These are phyloP conservation scores for Brachystomella parvula DNA, from an alignment of 1,140 invertebrate genomes.

Conservation along the genomic window DNA sequence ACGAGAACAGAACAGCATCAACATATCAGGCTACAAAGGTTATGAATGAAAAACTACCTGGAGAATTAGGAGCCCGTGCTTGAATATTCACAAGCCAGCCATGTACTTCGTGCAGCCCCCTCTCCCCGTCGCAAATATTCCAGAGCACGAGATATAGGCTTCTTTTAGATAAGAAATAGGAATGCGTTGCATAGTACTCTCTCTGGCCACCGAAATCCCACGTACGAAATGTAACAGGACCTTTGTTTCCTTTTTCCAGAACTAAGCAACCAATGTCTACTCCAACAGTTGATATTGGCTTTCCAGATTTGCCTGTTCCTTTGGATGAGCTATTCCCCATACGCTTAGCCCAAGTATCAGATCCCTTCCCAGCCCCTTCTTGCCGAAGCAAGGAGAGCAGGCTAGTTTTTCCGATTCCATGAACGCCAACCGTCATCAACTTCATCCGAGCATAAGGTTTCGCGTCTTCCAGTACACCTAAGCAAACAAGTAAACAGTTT, in stretches of 20 bases:
- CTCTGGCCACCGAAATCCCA: constrained; percentile 99
- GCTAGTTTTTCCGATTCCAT: constrained; percentile 87
- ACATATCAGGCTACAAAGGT: not conserved
- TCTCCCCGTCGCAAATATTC: constrained; percentile 86
- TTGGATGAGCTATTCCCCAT: constrained; percentile 63
- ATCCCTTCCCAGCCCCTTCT: constrained; percentile 65
- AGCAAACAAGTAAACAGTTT: constrained; percentile 10
- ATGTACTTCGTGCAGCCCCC: constrained; percentile 79
- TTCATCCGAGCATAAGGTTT: constrained; percentile 92
- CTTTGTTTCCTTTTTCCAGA: constrained; percentile 73
- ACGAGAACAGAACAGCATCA: not conserved
- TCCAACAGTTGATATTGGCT: constrained; percentile 60
- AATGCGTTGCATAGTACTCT: constrained; percentile 95
- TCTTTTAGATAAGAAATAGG: constrained; percentile 93
- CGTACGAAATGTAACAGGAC: constrained; percentile 89
- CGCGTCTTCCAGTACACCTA: constrained; percentile 73
- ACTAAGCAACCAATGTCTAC: constrained; percentile 94
- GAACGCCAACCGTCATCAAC: constrained; percentile 92
- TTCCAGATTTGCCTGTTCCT: constrained; percentile 23
- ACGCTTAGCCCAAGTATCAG: constrained; percentile 76
- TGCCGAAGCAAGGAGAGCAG: constrained; percentile 77
- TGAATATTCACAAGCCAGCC: constrained; percentile 95
- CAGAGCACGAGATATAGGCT: constrained; percentile 93
- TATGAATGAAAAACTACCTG: constrained; percentile 40
- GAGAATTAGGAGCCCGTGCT: constrained; percentile 84